Evolutionary conservation across 2,888 invertebrate species (phyloP).

Genomic region (Drosophila heteroneura): DNA sequence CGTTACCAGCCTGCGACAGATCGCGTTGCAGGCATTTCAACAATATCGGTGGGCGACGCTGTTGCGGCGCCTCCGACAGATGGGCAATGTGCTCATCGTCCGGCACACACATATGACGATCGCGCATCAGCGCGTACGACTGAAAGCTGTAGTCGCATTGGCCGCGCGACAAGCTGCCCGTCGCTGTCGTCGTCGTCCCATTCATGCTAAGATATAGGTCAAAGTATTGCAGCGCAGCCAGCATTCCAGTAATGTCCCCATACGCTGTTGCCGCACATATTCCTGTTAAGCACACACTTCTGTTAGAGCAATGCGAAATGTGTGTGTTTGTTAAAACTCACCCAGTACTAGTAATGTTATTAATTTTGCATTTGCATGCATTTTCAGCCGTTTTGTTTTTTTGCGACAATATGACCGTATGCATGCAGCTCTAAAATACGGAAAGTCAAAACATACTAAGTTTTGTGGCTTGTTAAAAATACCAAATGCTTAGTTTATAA

Average conservation of each 20-base stretch:
- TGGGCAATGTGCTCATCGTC: conserved; percentile 80
- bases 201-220: conserved; percentile 54
- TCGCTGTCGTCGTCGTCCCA: conserved; percentile 21
- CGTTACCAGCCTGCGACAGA: conserved; percentile 42
- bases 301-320: neutral
- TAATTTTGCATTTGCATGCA: conserved; percentile 35
- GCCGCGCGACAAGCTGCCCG: conserved; percentile 65
- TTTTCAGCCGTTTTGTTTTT: conserved; percentile 36
- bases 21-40: conserved; percentile 82
- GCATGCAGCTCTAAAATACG: neutral
- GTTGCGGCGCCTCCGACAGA: conserved; percentile 51
- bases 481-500: too few relatives aligned
- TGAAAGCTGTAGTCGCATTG: conserved; percentile 79
- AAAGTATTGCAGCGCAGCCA: conserved; percentile 54
- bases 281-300: conserved; percentile 16
- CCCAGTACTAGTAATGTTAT: conserved; percentile 34
- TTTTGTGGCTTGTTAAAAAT: too few relatives aligned
- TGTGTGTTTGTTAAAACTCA: conserved; percentile 15
- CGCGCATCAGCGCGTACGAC: conserved; percentile 72
- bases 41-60: conserved; percentile 79
- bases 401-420: conserved; percentile 17
- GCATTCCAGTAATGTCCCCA: conserved; percentile 56
- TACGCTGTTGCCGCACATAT: conserved; percentile 11
- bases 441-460: neutral
- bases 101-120: conserved; percentile 68